Evolutionary conservation across 2,888 invertebrate species (phyloP), one percentile per base, ranked within the genome.

Genomic region (Monochamus alternatus): DNA sequence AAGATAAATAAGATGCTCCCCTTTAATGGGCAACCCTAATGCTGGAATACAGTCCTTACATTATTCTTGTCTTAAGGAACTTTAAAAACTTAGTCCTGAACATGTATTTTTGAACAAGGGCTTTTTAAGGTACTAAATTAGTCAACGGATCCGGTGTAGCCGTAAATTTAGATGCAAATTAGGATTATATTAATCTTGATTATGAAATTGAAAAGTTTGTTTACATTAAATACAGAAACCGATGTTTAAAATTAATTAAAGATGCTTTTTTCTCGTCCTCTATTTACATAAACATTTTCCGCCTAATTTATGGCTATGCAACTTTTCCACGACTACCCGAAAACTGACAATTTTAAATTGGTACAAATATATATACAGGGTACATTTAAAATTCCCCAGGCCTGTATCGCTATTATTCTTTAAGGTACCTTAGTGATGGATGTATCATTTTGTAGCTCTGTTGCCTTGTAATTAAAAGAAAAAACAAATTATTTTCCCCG

Each of bases 1-100:
- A 88, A 88, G 88, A 89, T 89, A 88, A 89, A 88, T 88, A 88
- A 22, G 87, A 86, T 85, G 86, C 87, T 86, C 84, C 82, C 83
- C 84, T 85, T 86, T 87, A 87, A 88, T 87, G 87, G 86, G 82
- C 82, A 75, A 76, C 79, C 75, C 32, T 78, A 78, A 76, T 80
- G 76, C 75, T 78, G 70, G 83, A 85, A 83, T 83, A 80, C 76
- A 78, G 80, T 73, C 85, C 84, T 85, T 85, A 85, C 81, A 81
- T 74, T 60, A 81, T 75, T 78, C 80, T 76, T 78, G 78, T 81
- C 82, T 82, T 73, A 74, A 78, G 84, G 82, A 82, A 78, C 80
- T 80, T 79, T 79, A 75, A 78, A 60, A 59, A 68, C 31, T 51
- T 60, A n/a, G 60, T 47, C 60, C 60, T 51, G 69, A 69, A 69